Conservation (phyloP, 2,113 vertebrate species). For the Leptobrachium leishanense region DNA sequence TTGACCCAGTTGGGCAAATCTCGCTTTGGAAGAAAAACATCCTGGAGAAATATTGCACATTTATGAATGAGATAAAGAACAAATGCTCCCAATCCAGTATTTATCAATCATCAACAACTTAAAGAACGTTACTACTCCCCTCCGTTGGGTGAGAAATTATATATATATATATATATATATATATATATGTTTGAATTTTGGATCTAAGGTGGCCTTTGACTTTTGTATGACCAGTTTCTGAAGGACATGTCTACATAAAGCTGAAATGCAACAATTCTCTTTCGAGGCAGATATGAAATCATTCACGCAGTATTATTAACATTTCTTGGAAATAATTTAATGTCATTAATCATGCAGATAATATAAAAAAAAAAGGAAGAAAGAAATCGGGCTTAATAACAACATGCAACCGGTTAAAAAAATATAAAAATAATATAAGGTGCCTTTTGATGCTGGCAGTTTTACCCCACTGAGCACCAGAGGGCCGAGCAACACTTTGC, state of each 20-base stretch:
- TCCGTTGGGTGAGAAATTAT: no score
- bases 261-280: constrained; percentile 9
- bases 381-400: constrained; percentile 73
- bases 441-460: constrained; percentile 83
- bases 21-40: background rate
- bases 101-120: no score
- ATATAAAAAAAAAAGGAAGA: constrained; percentile 67
- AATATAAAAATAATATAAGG: constrained; percentile 78
- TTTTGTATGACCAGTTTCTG: no score
- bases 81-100: no score
- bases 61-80: no score
- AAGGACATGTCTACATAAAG: background rate
- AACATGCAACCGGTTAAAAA: constrained; percentile 80
- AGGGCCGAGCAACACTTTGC: no score
- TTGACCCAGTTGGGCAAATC: background rate
- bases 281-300: constrained; percentile 67
- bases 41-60: no score
- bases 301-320: constrained; percentile 70
- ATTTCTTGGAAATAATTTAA: constrained; percentile 73
- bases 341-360: constrained; percentile 80
- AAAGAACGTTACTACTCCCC: no score
- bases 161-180: no score
- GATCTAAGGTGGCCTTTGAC: no score
- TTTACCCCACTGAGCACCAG: no score
- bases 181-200: no score